These are phyloP conservation scores for Rhaphigaster nebulosa DNA, from an alignment of 2,888 invertebrate species.

Conservation along the genomic window DNA sequence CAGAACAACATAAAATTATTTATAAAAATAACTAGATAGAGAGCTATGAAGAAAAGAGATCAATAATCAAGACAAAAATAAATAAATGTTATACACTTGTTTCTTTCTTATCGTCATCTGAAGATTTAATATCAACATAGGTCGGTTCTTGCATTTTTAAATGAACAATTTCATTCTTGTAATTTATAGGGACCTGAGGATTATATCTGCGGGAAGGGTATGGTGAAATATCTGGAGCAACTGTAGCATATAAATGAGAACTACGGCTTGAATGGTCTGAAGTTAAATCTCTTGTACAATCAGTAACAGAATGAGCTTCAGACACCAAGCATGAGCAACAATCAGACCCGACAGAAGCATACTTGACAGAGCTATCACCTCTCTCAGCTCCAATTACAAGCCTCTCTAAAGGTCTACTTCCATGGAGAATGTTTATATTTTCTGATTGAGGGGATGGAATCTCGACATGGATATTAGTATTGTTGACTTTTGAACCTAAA, in stretches of 20 bases:
- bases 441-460: conserved; percentile 71
- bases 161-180: conserved; percentile 62
- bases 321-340: conserved; percentile 63
- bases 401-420: conserved; percentile 64
- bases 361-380: conserved; percentile 64
- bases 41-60: background rate
- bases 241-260: conserved; percentile 65
- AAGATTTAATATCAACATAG: conserved; percentile 60
- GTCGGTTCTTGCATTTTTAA: conserved; percentile 58
- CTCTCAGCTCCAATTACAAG: conserved; percentile 66
- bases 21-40: conserved; percentile 9
- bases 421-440: conserved; percentile 76
- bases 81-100: conserved; percentile 62
- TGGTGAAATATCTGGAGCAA: conserved; percentile 63
- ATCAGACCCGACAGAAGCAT: conserved; percentile 62
- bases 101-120: conserved; percentile 63
- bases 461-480: conserved; percentile 84
- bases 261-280: conserved; percentile 65
- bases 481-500: conserved; percentile 83
- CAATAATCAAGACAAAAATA: background rate
- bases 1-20: conserved; percentile 13
- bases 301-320: conserved; percentile 64
- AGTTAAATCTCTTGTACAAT: conserved; percentile 65
- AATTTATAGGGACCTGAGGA: conserved; percentile 58
- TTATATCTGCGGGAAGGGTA: conserved; percentile 39